Conservation (phyloP, 1,140 invertebrate species). For the Drosophila nannoptera region DNA sequence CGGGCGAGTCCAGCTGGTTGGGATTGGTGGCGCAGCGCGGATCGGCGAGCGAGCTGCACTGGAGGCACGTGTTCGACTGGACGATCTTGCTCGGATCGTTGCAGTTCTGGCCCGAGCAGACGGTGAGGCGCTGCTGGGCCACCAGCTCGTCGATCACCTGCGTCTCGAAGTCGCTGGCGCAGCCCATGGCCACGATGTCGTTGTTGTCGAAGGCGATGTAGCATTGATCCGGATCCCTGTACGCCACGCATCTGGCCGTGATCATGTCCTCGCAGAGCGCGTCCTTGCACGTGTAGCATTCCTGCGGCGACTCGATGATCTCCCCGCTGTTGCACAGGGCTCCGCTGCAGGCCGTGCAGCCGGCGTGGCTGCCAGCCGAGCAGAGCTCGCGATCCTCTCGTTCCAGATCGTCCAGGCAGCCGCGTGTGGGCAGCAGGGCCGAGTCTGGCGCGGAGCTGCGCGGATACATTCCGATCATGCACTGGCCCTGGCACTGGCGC, state of each 20-base stretch:
- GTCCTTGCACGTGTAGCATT: constrained; percentile 53
- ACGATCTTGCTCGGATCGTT: constrained; percentile 37
- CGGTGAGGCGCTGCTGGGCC: constrained; percentile 47
- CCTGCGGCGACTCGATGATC: constrained; percentile 45
- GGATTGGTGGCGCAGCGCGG: constrained; percentile 66
- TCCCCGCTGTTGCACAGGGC: constrained; percentile 49
- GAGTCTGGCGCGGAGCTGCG: constrained; percentile 62
- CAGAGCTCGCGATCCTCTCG: constrained; percentile 50
- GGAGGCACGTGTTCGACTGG: constrained; percentile 46
- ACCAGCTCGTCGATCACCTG: constrained; percentile 54
- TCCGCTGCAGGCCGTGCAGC: constrained; percentile 51
- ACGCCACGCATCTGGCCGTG: constrained; percentile 43
- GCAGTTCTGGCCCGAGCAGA: constrained; percentile 63
- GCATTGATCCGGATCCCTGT: constrained; percentile 56
- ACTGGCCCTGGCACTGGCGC: constrained; percentile 61
- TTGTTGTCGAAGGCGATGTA: constrained; percentile 52
- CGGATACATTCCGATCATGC: constrained; percentile 69
- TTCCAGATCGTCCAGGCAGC: constrained; percentile 70
- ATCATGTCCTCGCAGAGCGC: constrained; percentile 35
- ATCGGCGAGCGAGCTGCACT: constrained; percentile 54
- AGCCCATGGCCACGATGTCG: constrained; percentile 57
- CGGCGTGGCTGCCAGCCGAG: constrained; percentile 37
- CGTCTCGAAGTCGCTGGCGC: constrained; percentile 65
- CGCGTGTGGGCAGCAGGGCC: constrained; percentile 56
- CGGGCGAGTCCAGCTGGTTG: constrained; percentile 47